Evolutionary conservation across 2,888 invertebrate species (phyloP).

Genomic region (Aporophyla nigra): DNA sequence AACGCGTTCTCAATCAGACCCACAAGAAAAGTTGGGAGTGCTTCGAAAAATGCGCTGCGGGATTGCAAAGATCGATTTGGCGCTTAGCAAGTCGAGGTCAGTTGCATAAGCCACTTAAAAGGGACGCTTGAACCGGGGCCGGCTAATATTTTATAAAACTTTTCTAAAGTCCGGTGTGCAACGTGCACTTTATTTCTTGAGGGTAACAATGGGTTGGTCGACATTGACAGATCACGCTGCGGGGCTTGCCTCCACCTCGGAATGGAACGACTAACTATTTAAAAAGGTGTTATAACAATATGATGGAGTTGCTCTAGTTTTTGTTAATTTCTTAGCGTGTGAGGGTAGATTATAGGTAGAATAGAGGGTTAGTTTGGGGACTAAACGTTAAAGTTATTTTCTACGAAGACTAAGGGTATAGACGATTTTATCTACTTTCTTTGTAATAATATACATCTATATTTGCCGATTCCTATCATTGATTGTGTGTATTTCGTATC

Average conservation of each 20-base stretch:
- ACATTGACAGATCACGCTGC: conserved; percentile 83
- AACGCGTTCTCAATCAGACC: conserved; percentile 39
- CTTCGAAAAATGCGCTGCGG: conserved; percentile 64
- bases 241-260: conserved; percentile 54
- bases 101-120: conserved; percentile 70
- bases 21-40: conserved; percentile 63
- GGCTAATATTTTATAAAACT: conserved; percentile 82
- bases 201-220: conserved; percentile 82
- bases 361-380: background rate
- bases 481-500: background rate
- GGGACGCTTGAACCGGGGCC: conserved; percentile 58
- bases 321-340: conserved; percentile 48
- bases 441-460: no score
- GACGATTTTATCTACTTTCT: background rate
- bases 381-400: background rate
- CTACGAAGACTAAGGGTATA: background rate
- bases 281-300: conserved; percentile 61
- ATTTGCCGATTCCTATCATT: background rate
- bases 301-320: conserved; percentile 51
- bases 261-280: conserved; percentile 53
- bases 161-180: conserved; percentile 74
- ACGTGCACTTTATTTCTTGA: conserved; percentile 81
- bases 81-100: conserved; percentile 68
- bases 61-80: conserved; percentile 69
- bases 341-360: background rate